Percentiles rank a stretch among this genome's conserved stretches.
Conservation (phyloP, 1,140 invertebrate species). For the Proales similis region DNA sequence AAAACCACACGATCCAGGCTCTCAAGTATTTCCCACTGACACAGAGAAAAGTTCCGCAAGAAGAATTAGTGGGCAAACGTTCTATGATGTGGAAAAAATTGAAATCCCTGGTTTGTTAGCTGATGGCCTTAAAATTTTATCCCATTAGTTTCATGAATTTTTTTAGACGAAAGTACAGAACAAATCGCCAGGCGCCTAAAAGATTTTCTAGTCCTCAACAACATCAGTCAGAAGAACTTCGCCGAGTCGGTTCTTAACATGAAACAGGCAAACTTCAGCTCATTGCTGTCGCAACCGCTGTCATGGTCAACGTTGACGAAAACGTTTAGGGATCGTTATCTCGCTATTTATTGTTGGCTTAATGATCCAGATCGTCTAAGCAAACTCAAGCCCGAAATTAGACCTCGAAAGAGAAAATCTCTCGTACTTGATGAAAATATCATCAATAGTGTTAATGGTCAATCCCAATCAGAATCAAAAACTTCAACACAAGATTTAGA, state of each 20-base stretch:
- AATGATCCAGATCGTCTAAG: conserved; percentile 19
- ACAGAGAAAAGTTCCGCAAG: no score
- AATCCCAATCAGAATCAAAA: background rate
- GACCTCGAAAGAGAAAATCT: background rate
- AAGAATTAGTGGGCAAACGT: no score
- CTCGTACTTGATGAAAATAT: no score
- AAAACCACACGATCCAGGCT: no score
- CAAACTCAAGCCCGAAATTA: conserved; percentile 1
- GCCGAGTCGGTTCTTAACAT: conserved; percentile 25
- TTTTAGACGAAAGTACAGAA: no score
- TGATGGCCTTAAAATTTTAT: no score
- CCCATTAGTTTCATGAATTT: no score
- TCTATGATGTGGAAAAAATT: conserved; percentile 1
- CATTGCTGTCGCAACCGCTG: conserved; percentile 20
- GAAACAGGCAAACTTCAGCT: conserved; percentile 35
- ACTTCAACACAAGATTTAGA: background rate
- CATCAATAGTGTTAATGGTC: no score
- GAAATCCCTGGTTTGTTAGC: conserved; percentile 4
- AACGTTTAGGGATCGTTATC: conserved; percentile 20
- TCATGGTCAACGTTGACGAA: conserved; percentile 25
- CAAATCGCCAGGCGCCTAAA: conserved; percentile 22
- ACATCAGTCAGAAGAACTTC: conserved; percentile 18
- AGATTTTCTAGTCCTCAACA: conserved; percentile 16
- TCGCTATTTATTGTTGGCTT: conserved; percentile 24
- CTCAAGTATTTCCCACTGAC: no score